A percentile compares a stretch with the other conserved stretches of the same genome.
phyloP scores from a whole-genome alignment of 2,888 invertebrate genomes.

The Strigamia crassipes region DNA sequence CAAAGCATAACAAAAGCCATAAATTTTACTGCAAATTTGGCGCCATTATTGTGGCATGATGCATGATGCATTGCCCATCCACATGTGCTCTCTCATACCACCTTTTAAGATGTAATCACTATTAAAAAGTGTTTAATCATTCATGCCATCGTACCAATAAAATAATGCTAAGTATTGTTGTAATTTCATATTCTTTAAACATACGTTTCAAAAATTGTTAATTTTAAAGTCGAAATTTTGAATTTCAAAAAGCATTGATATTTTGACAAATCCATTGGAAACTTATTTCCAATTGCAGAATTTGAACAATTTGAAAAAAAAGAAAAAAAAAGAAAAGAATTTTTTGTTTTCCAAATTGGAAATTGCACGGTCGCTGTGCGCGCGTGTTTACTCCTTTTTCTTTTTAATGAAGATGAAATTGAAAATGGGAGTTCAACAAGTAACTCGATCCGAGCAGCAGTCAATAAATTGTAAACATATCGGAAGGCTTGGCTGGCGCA shows the following conservation, averaged over 20 bases:
- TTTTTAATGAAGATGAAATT: conserved; percentile 27
- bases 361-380: background rate
- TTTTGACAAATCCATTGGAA: too few species aligned
- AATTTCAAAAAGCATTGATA: too few species aligned
- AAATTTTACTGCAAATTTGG: background rate
- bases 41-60: background rate
- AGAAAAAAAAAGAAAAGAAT: background rate
- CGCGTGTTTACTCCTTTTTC: background rate
- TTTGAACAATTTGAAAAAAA: background rate
- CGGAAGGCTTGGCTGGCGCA: conserved; percentile 25
- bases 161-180: too few species aligned
- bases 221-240: too few species aligned
- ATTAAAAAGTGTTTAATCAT: too few species aligned
- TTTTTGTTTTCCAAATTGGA: background rate
- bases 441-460: conserved; percentile 10
- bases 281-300: too few species aligned
- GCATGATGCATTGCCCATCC: background rate
- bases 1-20: background rate
- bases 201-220: too few species aligned
- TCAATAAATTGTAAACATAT: conserved; percentile 33
- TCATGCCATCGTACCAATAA: too few species aligned
- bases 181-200: too few species aligned
- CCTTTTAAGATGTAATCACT: too few species aligned
- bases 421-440: conserved; percentile 22
- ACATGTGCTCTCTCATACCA: background rate